A percentile compares a stretch with the other conserved stretches of the same genome.
Conservation (phyloP, 1,140 invertebrate genomes). For the Helicoverpa zea region DNA sequence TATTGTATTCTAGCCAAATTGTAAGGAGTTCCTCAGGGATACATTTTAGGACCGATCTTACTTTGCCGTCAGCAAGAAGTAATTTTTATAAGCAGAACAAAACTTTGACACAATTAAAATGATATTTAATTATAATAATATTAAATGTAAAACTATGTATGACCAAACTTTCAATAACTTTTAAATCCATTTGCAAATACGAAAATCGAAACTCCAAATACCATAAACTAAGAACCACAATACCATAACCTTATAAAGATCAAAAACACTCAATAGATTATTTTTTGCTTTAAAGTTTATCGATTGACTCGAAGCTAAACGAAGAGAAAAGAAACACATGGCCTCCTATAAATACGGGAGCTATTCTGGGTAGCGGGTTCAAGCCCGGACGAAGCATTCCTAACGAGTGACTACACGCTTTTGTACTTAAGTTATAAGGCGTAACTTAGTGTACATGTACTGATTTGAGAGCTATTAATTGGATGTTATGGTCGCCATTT, state of each 20-base stretch:
- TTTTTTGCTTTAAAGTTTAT: constrained; percentile 40
- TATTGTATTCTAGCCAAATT: not conserved
- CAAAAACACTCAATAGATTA: constrained; percentile 24
- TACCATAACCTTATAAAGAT: constrained; percentile 5
- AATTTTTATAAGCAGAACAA: too few species aligned
- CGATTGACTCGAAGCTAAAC: constrained; percentile 37
- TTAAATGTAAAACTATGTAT: too few species aligned
- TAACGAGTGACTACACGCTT: constrained; percentile 24
- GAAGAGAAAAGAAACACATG: constrained; percentile 53
- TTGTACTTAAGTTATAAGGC: constrained; percentile 36
- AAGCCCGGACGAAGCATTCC: constrained; percentile 42
- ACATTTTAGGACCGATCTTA: not conserved
- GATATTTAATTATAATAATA: too few species aligned
- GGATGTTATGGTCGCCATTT: not conserved
- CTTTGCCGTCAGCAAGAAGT: not conserved
- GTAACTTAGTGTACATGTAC: not conserved
- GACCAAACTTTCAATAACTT: not conserved
- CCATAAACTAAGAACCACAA: not conserved
- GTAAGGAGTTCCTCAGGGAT: not conserved
- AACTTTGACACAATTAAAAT: too few species aligned
- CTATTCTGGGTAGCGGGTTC: constrained; percentile 52
- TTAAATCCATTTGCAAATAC: not conserved
- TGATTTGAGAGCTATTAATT: constrained; percentile 10
- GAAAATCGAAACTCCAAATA: not conserved
- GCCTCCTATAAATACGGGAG: constrained; percentile 46